Percentiles rank a stretch among this genome's conserved stretches.
phyloP scores from a whole-genome alignment of 2,888 invertebrate species.

The Chaitophorus viminalis region DNA sequence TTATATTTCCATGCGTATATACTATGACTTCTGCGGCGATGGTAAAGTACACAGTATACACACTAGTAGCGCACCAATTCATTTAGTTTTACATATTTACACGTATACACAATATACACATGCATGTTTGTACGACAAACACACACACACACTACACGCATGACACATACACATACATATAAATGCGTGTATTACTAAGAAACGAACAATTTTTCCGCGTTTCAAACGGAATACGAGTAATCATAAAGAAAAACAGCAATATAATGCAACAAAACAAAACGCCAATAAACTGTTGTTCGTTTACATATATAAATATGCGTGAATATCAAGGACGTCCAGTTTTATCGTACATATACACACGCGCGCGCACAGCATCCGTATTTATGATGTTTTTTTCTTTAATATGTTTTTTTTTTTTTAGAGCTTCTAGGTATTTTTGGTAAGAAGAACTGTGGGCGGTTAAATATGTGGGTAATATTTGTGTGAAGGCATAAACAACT shows the following conservation, averaged over 20 bases:
- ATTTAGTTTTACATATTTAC: no score
- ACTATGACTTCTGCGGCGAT: neutral
- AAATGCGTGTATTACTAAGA: neutral
- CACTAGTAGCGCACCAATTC: no score
- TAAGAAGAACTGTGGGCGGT: no score
- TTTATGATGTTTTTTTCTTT: no score
- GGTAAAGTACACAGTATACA: no score
- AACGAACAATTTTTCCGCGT: neutral
- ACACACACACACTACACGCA: neutral
- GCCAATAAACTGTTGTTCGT: neutral
- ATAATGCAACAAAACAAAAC: neutral
- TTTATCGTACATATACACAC: neutral
- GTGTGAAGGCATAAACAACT: no score
- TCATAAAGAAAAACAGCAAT: neutral
- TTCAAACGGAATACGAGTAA: neutral
- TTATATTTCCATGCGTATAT: no score
- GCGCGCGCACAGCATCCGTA: neutral
- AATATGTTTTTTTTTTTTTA: no score
- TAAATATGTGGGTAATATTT: no score
- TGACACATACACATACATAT: neutral
- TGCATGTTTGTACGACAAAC: neutral
- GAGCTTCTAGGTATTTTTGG: no score
- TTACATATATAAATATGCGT: neutral
- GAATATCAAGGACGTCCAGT: constrained; percentile 15
- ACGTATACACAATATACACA: neutral